phyloP scores from a whole-genome alignment of 1,140 invertebrate genomes.

The Ditylenchus dipsaci region DNA sequence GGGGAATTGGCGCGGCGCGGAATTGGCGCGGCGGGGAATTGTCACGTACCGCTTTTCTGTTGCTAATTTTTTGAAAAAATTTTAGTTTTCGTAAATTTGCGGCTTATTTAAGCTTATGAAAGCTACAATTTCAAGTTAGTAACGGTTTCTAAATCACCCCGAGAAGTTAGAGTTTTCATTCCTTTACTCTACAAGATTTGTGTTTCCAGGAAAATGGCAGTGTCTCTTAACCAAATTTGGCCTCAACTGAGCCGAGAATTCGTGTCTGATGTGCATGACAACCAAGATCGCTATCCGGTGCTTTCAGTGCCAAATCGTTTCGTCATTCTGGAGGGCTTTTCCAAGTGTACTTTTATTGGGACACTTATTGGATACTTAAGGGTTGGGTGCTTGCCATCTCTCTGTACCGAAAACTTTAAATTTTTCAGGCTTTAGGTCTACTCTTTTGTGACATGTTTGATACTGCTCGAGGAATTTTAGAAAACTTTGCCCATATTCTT shows the following conservation, averaged over 20 bases:
- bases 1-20: no score
- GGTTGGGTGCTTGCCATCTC: constrained; percentile 60
- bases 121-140: no score
- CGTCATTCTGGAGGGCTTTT: constrained; percentile 84
- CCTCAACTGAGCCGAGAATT: constrained; percentile 69
- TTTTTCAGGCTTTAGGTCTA: constrained; percentile 59
- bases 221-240: constrained; percentile 69
- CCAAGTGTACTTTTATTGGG: constrained; percentile 81
- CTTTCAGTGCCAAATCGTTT: constrained; percentile 82
- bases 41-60: no score
- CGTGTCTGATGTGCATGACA: constrained; percentile 70
- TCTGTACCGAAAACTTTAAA: background rate
- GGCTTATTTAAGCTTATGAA: no score
- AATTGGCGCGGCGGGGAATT: no score
- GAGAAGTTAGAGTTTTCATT: no score
- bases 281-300: constrained; percentile 70
- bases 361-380: constrained; percentile 85
- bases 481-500: constrained; percentile 36
- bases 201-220: constrained; percentile 54
- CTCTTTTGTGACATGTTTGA: constrained; percentile 74
- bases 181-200: no score
- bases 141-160: no score
- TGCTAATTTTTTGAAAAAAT: no score
- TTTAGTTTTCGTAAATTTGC: no score
- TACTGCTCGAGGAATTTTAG: constrained; percentile 73